Base-by-base conservation (phyloP, 2,113 vertebrate genomes). In the Carettochelys insculpta region DNA sequence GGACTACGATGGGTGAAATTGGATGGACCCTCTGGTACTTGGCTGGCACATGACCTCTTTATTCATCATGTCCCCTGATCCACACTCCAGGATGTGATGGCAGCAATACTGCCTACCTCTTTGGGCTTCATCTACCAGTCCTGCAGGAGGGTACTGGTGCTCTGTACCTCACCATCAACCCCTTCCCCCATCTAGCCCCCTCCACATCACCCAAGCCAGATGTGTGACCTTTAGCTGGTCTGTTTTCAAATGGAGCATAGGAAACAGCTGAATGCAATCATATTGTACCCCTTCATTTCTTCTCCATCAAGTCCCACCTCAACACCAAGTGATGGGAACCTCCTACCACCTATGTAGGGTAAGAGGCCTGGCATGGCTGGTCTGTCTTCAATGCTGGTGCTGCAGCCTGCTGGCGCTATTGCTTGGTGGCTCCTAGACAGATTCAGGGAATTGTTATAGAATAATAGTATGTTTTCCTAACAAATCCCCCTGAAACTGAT, bases 401-500 rank as follows among this genome's bases (percentile, higher is more conserved):
- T 11, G 27, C 54, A 56, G 54, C 54, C 27, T 56, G 54, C 61
- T 17, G 38, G 34, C 4, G 61, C 20, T 38, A 20, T 38, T 65
- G 61, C 17, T 65, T 65, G 34, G 61, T 9, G 19, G 4, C 17
- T 38, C 61, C 20, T 61, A 38, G 31, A 65, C 8, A 3, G 61
- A 20, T 77, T 11, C 58, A 24, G 41, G 43, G 24, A 43, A 52
- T 48, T 38, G 19, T 3, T 11, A 4, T 4, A 52, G 14, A 3
- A 3, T 0, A 20, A 5, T 38, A 38, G 8, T 7, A 19, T 34
- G 7, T 54, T 1, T 29, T 82, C 3, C 27, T 9, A 3, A 6
- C 13, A 7, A 1, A 73, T 68, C 61, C 19, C 8, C 0, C 3
- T 82, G 1, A 77, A 24, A 11, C 20, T 68, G 2, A n/a, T 4